Conservation (phyloP, 2,797 vertebrate genomes). For the Chiloscyllium punctatum region DNA sequence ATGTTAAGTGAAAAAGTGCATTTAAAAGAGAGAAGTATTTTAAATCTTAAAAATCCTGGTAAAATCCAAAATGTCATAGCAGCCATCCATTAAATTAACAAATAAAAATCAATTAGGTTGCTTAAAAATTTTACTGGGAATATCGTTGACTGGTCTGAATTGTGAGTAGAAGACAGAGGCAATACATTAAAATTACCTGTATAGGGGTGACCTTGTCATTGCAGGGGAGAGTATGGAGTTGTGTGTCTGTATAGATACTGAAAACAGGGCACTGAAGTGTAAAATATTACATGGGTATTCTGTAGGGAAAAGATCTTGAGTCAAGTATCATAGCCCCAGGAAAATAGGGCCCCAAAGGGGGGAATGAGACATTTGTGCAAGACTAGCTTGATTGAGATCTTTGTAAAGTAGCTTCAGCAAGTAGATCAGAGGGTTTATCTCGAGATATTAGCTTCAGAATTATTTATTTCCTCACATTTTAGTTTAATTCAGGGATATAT, state of each 20-base stretch:
- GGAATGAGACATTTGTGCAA: neutral
- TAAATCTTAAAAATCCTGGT: neutral
- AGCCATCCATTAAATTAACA: neutral
- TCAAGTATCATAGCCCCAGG: neutral
- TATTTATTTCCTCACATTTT: neutral
- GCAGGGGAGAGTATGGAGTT: neutral
- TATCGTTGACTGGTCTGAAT: neutral
- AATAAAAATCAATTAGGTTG: neutral
- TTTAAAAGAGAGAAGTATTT: neutral
- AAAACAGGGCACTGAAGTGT: neutral
- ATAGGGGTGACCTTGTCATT: neutral
- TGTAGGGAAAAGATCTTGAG: neutral
- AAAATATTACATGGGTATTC: neutral
- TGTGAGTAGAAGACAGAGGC: neutral
- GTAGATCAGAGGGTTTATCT: neutral
- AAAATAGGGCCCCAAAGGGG: neutral
- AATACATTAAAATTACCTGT: neutral
- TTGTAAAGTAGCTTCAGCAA: neutral
- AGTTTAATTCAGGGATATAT: neutral
- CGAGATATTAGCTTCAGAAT: neutral
- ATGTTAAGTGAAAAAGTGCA: neutral
- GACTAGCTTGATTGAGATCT: neutral
- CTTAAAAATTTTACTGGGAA: neutral
- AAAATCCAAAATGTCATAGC: neutral
- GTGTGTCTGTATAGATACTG: neutral